phyloP scores from a whole-genome alignment of 2,113 vertebrate genomes.

The Coptodon bakossiorum region DNA sequence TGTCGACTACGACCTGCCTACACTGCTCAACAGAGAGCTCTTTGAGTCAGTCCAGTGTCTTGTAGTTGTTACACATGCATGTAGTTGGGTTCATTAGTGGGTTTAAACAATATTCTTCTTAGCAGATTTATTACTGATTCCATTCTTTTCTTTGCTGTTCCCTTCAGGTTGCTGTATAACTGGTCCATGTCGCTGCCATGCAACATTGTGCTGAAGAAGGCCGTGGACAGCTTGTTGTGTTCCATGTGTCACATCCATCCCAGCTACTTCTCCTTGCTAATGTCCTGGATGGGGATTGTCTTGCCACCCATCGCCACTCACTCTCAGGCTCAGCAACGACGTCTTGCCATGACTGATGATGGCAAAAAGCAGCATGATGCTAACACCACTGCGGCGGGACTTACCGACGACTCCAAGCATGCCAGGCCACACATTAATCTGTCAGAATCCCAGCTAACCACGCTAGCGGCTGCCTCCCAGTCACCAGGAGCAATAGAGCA shows the following conservation, averaged over 20 bases:
- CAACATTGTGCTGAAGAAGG: slow-evolving; percentile 96
- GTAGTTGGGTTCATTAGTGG: background rate
- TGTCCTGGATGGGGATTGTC: slow-evolving; percentile 97
- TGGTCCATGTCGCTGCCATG: slow-evolving; percentile 98
- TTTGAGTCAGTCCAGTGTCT: slow-evolving; percentile 86
- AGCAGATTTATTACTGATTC: background rate
- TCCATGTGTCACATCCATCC: slow-evolving; percentile 98
- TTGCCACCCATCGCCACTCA: slow-evolving; percentile 70
- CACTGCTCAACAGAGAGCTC: slow-evolving; percentile 86
- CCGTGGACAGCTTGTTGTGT: slow-evolving; percentile 95
- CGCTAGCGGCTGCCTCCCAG: slow-evolving; percentile 91
- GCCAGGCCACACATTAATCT: slow-evolving; percentile 83
- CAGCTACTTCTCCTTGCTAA: slow-evolving; percentile 92
- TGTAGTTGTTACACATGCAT: background rate
- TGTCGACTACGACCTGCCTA: slow-evolving; percentile 94
- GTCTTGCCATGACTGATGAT: slow-evolving; percentile 93
- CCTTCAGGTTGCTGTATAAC: slow-evolving; percentile 84
- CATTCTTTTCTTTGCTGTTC: background rate
- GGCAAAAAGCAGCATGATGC: slow-evolving; percentile 91
- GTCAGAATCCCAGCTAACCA: slow-evolving; percentile 89
- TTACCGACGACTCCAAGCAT: slow-evolving; percentile 95
- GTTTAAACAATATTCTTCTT: background rate
- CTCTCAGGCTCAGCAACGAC: slow-evolving; percentile 83
- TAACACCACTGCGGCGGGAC: slow-evolving; percentile 65
- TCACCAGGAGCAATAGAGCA: slow-evolving; percentile 95